These are phyloP conservation scores for Sebastes oblongus DNA, from an alignment of 2,797 vertebrate species.

Conservation along the genomic window DNA sequence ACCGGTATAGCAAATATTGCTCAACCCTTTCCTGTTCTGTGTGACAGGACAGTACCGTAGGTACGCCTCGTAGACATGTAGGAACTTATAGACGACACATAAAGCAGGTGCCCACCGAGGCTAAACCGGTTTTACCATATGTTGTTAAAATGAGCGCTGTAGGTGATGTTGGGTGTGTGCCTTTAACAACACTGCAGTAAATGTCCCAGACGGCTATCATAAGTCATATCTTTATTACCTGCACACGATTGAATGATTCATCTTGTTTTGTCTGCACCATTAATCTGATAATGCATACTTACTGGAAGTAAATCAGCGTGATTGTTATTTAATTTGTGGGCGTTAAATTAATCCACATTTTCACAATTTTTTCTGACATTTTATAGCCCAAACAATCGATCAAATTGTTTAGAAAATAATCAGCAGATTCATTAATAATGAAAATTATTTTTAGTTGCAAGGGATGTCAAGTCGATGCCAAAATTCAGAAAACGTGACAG, in stretches of 20 bases:
- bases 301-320: not conserved
- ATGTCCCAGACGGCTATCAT: not conserved
- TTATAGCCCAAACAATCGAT: not conserved
- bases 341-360: not conserved
- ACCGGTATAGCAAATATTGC: not conserved
- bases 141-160: not conserved
- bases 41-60: not conserved
- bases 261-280: not conserved
- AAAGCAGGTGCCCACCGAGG: not conserved
- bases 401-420: not conserved
- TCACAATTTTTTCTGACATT: not conserved
- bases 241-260: not conserved
- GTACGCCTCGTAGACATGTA: constrained; percentile 19
- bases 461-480: too few species aligned
- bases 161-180: not conserved
- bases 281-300: not conserved
- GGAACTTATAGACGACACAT: not conserved
- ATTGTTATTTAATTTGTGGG: not conserved
- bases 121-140: not conserved
- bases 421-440: not conserved
- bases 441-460: not conserved
- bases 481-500: too few species aligned
- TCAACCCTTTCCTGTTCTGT: constrained; percentile 21
- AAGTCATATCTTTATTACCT: not conserved
- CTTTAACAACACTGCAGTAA: not conserved